phyloP scores from a whole-genome alignment of 53 echinoderm and acorn worm species.

The Hippasteria phrygiana region DNA sequence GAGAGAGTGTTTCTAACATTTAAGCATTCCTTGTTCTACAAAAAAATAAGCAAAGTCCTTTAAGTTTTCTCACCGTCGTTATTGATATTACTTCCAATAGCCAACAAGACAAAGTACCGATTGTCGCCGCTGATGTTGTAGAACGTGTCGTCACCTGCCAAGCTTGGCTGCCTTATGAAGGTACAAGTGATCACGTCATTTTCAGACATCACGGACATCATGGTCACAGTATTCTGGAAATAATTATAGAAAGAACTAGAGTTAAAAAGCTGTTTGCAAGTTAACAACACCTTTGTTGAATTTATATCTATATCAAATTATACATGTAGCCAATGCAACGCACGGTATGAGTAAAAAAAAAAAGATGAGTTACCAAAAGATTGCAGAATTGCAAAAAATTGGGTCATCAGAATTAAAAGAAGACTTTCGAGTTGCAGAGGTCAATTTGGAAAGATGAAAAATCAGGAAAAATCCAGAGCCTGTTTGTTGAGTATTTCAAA shows the following conservation, averaged over 20 bases:
- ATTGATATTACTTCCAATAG: background rate
- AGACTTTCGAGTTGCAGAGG: too few species aligned
- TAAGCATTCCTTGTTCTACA: background rate
- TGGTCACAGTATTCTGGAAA: background rate
- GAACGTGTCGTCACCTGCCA: conserved; percentile 56
- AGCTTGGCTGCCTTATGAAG: conserved; percentile 56
- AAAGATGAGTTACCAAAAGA: too few species aligned
- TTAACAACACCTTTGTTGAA: background rate
- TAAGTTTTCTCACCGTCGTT: background rate
- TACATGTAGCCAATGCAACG: background rate
- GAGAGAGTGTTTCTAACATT: background rate
- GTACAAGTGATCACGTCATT: conserved; percentile 63
- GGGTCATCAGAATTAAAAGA: too few species aligned
- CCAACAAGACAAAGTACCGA: conserved; percentile 64
- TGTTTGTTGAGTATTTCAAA: too few species aligned
- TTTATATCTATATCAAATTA: background rate
- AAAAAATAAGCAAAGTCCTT: background rate
- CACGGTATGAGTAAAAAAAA: too few species aligned
- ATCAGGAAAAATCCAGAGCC: too few species aligned
- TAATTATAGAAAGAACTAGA: background rate
- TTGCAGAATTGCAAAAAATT: too few species aligned
- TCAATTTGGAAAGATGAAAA: too few species aligned
- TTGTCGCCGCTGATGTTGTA: conserved; percentile 62
- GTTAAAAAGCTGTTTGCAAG: background rate
- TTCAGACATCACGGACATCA: background rate